phyloP scores from a whole-genome alignment of 2,888 invertebrate species.

The Scaptomyza caliginosa region DNA sequence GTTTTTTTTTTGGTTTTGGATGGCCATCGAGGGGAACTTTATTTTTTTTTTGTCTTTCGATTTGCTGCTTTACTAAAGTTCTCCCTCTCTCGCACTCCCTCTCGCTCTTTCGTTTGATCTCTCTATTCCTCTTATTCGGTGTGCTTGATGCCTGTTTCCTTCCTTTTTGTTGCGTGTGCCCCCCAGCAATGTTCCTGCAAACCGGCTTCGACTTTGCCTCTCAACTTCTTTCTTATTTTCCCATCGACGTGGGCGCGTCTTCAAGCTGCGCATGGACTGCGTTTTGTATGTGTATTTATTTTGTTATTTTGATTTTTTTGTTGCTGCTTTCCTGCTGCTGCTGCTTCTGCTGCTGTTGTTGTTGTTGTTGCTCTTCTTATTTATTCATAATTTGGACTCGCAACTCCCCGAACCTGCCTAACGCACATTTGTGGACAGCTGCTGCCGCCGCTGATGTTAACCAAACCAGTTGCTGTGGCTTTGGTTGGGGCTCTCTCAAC shows the following conservation, averaged over 20 bases:
- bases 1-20: constrained; percentile 9
- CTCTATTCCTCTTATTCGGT: constrained; percentile 31
- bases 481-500: constrained; percentile 27
- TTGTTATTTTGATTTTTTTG: constrained; percentile 49
- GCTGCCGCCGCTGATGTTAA: constrained; percentile 36
- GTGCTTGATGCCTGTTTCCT: constrained; percentile 76
- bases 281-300: constrained; percentile 62
- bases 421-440: constrained; percentile 79
- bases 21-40: constrained; percentile 50
- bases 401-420: constrained; percentile 43
- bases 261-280: constrained; percentile 13
- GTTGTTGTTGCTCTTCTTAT: constrained; percentile 51
- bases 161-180: constrained; percentile 70
- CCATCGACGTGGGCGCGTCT: constrained; percentile 51
- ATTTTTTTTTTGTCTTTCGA: constrained; percentile 54
- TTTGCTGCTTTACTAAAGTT: constrained; percentile 48
- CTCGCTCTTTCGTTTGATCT: not conserved
- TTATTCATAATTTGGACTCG: constrained; percentile 73
- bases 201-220: constrained; percentile 64
- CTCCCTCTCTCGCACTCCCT: constrained; percentile 19
- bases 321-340: constrained; percentile 25
- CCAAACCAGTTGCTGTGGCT: constrained; percentile 64
- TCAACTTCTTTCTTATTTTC: constrained; percentile 19
- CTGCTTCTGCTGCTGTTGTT: too few relatives aligned
- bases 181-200: constrained; percentile 65